These are phyloP conservation scores for Eudasyphora cyanicolor DNA, from an alignment of 2,888 invertebrate species.

Conservation along the genomic window DNA sequence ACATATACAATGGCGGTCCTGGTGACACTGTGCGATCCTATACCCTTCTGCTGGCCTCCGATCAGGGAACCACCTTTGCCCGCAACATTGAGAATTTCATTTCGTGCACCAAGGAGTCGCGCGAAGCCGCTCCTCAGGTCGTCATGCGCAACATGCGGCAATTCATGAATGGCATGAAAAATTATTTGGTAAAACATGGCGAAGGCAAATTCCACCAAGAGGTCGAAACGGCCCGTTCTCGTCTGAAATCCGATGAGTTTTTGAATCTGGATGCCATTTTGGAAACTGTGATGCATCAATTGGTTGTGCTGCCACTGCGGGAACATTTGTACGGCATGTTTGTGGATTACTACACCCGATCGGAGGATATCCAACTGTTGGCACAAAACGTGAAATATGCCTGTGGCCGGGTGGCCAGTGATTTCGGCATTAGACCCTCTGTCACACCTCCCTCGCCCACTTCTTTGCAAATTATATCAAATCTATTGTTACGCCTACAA, in stretches of 20 bases:
- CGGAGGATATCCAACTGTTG: conserved; percentile 86
- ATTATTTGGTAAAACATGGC: conserved; percentile 97
- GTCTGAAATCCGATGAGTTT: conserved; percentile 93
- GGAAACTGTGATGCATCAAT: conserved; percentile 95
- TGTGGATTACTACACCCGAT: conserved; percentile 91
- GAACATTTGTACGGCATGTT: conserved; percentile 91
- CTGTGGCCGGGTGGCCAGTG: conserved; percentile 75
- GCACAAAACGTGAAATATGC: conserved; percentile 80
- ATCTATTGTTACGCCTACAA: conserved; percentile 90
- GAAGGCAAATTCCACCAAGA: conserved; percentile 95
- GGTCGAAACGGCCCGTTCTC: conserved; percentile 84
- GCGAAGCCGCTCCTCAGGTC: conserved; percentile 92
- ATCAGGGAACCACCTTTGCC: conserved; percentile 93
- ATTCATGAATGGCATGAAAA: conserved; percentile 99
- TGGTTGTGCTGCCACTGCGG: conserved; percentile 92
- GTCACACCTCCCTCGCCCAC: conserved; percentile 88
- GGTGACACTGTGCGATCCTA: conserved; percentile 89
- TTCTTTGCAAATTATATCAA: conserved; percentile 88
- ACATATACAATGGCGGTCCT: conserved; percentile 81
- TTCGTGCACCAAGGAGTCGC: conserved; percentile 93
- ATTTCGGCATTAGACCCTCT: conserved; percentile 82
- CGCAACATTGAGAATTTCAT: conserved; percentile 96
- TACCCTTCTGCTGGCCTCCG: conserved; percentile 89
- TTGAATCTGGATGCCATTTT: conserved; percentile 96
- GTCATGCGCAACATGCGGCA: conserved; percentile 96